These are phyloP conservation scores for Scaptodrosophila latifasciaeformis DNA, from an alignment of 2,888 invertebrate genomes.

Conservation along the genomic window DNA sequence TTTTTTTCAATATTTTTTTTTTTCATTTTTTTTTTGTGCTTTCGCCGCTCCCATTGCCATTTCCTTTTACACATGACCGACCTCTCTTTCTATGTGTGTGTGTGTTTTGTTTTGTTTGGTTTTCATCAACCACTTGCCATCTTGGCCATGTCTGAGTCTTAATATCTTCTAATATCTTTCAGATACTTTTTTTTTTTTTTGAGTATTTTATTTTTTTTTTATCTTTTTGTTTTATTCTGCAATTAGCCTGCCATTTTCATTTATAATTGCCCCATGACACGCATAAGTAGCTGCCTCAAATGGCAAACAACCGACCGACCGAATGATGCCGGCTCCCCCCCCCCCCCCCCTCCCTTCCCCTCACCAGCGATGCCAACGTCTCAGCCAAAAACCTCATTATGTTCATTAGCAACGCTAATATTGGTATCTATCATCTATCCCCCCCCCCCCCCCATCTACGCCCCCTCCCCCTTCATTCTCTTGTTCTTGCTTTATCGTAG, in stretches of 20 bases:
- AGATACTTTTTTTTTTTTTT: constrained; percentile 8
- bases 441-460: no score
- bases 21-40: not conserved
- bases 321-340: not conserved
- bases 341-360: no score
- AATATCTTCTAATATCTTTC: constrained; percentile 1
- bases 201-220: not conserved
- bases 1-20: constrained; percentile 25
- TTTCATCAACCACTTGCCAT: no score
- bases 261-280: constrained; percentile 53
- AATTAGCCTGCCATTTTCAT: constrained; percentile 52
- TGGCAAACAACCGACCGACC: constrained; percentile 15
- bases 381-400: constrained; percentile 38
- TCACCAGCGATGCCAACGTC: no score
- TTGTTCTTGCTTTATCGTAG: not conserved
- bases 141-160: no score
- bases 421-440: no score
- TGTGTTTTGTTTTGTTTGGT: no score
- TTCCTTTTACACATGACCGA: not conserved
- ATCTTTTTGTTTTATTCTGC: constrained; percentile 23
- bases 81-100: no score
- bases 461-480: not conserved
- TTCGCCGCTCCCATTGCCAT: not conserved
- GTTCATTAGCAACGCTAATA: constrained; percentile 38
- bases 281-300: constrained; percentile 51